Evolutionary conservation across 2,797 vertebrate genomes (phyloP).

Genomic region (Todus mexicanus): DNA sequence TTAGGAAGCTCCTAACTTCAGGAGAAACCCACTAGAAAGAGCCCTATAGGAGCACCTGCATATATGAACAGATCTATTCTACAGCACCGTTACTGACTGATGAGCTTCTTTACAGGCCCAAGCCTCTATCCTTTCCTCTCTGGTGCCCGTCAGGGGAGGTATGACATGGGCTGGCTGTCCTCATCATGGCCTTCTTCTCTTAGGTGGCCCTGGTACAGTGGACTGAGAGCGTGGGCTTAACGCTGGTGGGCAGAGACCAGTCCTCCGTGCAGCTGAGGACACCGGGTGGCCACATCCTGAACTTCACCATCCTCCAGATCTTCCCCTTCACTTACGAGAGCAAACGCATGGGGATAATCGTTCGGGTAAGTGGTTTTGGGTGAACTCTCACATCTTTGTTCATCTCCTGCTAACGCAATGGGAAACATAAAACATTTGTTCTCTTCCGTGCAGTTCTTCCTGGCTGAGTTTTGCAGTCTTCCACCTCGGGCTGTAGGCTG

Average conservation of each 20-base stretch:
- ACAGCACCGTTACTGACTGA: background rate
- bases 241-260: constrained; percentile 94
- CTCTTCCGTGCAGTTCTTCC: background rate
- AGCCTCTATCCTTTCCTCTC: background rate
- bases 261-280: constrained; percentile 98
- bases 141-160: background rate
- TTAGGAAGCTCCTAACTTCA: background rate
- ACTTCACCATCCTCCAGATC: constrained; percentile 97
- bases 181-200: background rate
- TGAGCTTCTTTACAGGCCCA: background rate
- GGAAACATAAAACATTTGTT: fast-evolving
- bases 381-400: fast-evolving
- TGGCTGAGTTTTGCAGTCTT: background rate
- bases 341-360: constrained; percentile 98
- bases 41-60: background rate
- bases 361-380: constrained; percentile 79
- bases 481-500: background rate
- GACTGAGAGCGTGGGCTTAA: constrained; percentile 95
- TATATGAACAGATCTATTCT: background rate
- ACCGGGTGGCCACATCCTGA: constrained; percentile 96
- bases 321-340: constrained; percentile 99
- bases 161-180: background rate
- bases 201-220: constrained; percentile 99
- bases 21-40: background rate
- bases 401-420: fast-evolving